A percentile compares a stretch with the other conserved stretches of the same genome.
phyloP scores from a whole-genome alignment of 2,888 invertebrate genomes.

The Agriopis marginaria region DNA sequence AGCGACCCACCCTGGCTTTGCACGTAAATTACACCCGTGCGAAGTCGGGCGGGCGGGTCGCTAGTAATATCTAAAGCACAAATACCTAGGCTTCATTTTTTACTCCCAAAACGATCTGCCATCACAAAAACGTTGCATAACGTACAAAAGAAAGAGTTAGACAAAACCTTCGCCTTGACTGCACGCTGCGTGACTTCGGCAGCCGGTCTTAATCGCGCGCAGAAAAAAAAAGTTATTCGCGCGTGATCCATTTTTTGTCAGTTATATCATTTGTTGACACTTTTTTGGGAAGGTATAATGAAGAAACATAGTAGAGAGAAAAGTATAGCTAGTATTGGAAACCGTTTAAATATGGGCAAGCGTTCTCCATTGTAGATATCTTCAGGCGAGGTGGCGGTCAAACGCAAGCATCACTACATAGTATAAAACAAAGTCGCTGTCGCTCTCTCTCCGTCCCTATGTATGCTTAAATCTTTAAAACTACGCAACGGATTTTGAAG shows the following conservation, averaged over 20 bases:
- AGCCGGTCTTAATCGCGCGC: neutral
- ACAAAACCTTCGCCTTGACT: conserved; percentile 15
- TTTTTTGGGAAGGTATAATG: neutral
- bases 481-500: too few species aligned
- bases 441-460: too few species aligned
- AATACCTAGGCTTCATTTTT: neutral
- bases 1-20: too few species aligned
- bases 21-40: too few species aligned
- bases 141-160: conserved; percentile 8
- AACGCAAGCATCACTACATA: too few species aligned
- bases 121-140: neutral
- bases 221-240: neutral
- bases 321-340: neutral
- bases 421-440: too few species aligned
- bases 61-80: neutral
- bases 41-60: too few species aligned
- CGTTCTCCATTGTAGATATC: too few species aligned
- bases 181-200: neutral
- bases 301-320: neutral
- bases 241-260: neutral
- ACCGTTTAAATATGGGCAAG: neutral
- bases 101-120: neutral
- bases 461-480: too few species aligned
- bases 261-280: conserved; percentile 4
- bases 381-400: too few species aligned